Base-by-base conservation (phyloP, 2,113 vertebrate genomes). In the Physeter macrocephalus region DNA sequence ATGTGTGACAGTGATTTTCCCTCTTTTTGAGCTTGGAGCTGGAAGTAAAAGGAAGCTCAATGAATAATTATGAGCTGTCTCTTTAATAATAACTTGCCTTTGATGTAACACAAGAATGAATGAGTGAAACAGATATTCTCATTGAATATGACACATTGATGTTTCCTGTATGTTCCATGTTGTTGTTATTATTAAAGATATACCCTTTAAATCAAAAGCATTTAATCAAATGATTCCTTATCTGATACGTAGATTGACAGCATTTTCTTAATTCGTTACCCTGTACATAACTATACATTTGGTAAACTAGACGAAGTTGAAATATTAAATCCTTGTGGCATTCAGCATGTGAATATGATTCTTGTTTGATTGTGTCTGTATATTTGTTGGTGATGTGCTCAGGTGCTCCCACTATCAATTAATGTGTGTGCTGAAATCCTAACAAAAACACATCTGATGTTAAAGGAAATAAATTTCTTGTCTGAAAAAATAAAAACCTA, bases 301-400 rank as follows among this genome's bases (percentile, higher is more conserved):
- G 99, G 99, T 99, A 97, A 98, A 98, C 98, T 98, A 99, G 98
- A 97, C 93, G 95, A 98, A 98, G 99, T 99, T 97, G 93, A 98
- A 97, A 90, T 99, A 98, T 98, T 98, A 98, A 98, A 98, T 98
- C 99, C 99, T 99, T 99, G 98, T 98, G 98, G 98, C 97, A 99
- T 99, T 99, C 98, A 99, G 99, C 99, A 99, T 99, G 99, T 99
- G 98, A 99, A 98, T 99, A 98, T 99, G 97, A 98, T 98, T 98
- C 98, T 98, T 97, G 62, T 99, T 98, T 98, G 98, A 98, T 88
- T 99, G 98, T 99, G 99, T 98, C 99, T 99, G 97, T 98, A 97
- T 98, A 98, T 93, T 97, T 99, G 99, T 99, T 98, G 96, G 99
- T 99, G 99, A 98, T 46, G 99, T 99, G 98, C 97, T 98, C 99